Base-by-base conservation (phyloP, 2,888 invertebrate genomes). In the Leptinotarsa rubiginosa region DNA sequence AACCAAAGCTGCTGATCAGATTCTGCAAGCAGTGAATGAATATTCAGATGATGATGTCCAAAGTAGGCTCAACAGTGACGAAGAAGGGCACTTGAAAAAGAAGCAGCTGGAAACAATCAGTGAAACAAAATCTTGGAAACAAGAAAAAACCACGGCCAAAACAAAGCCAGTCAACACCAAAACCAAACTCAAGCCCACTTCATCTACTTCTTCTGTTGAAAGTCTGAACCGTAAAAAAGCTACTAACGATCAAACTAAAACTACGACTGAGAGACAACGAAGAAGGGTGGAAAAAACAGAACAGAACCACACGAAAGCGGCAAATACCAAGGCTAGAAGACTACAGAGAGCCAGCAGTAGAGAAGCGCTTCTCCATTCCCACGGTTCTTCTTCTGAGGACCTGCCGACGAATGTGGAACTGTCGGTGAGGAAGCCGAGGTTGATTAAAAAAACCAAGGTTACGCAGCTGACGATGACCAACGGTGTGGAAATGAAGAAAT, bases 1-100 rank as follows among this genome's bases (percentile, higher is more conserved):
- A 81, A 90, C 90, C 16, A 88, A 89, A 82, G 90, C 90, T 68
- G 91, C 91, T 73, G 91, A 91, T 87, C 89, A 91, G 85, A 91
- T 91, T 78, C 84, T 91, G 79, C 83, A 90, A 87, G 90, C 90
- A 31, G 90, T 91, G 22, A 89, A 89, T 73, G 89, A 88, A 50
- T 89, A 89, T 80, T 89, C 89, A 16, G 90, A 90, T 79, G 91
- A 90, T 74, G 88, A 88, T 49, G 84, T 84, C 47, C 78, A 82
- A 67, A 82, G 80, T 62, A 84, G 82, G 73, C 81, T 82, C 67
- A 85, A 83, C 72, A 86, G 84, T n/a, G 87, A 85, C 65, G 87
- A 85, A 81, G 87, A 85, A 82, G 87, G 75, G 83, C 84, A 81
- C 71, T 41, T 72, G 52, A 73, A 79, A 73, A 76, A 82, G 78